phyloP scores from a whole-genome alignment of 2,113 vertebrate genomes.

The Tupaia chinensis region DNA sequence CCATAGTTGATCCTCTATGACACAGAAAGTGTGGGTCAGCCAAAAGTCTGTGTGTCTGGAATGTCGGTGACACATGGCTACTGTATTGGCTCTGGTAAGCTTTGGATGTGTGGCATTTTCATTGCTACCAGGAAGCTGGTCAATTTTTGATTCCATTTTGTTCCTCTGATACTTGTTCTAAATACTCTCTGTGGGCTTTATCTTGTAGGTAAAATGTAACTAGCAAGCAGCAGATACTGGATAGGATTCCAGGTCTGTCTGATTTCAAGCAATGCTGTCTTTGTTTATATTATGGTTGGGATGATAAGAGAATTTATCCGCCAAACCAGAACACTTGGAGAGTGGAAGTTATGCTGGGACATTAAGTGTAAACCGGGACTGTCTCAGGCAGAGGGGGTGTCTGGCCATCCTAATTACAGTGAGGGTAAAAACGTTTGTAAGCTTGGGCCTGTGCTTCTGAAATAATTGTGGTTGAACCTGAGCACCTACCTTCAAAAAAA shows the following conservation, averaged over 20 bases:
- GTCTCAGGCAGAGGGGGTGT: background rate
- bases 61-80: background rate
- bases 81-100: background rate
- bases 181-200: background rate
- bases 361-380: background rate
- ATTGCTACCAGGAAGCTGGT: background rate
- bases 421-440: background rate
- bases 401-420: background rate
- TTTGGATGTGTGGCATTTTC: constrained; percentile 8
- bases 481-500: background rate
- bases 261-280: background rate
- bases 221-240: background rate
- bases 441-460: background rate
- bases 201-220: background rate
- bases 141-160: background rate
- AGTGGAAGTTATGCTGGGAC: background rate
- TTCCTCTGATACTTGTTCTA: constrained; percentile 8
- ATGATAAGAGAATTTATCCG: background rate
- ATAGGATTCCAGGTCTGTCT: background rate
- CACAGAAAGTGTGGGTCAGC: background rate
- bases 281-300: background rate
- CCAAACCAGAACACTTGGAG: background rate
- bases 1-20: background rate
- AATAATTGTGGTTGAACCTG: constrained; percentile 49
- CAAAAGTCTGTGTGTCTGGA: background rate